phyloP scores from a whole-genome alignment of 1,140 invertebrate species.

The Drosophila virilis region DNA sequence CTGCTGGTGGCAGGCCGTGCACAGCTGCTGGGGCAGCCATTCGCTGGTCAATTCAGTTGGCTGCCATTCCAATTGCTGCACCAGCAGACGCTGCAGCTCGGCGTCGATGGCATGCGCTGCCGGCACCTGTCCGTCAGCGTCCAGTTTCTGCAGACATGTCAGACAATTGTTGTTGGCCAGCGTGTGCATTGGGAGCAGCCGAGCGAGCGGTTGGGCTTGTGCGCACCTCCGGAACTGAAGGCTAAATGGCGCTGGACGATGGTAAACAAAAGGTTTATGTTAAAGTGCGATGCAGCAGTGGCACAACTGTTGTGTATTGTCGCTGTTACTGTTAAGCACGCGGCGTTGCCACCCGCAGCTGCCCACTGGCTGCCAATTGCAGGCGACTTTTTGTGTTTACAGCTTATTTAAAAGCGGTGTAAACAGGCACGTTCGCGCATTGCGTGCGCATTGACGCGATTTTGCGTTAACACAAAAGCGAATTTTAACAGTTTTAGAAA shows the following conservation, averaged over 20 bases:
- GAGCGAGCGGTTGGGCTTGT: not conserved
- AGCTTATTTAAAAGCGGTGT: not conserved
- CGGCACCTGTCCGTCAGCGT: constrained; percentile 5
- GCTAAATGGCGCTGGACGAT: not conserved
- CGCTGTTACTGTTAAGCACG: constrained; percentile 5
- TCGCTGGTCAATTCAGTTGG: constrained; percentile 14
- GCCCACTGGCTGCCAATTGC: not conserved
- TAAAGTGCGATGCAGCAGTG: not conserved
- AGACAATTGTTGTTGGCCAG: constrained; percentile 41
- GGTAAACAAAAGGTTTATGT: constrained; percentile 18
- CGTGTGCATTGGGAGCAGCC: constrained; percentile 11
- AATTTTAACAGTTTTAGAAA: too few relatives aligned
- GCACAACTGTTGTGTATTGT: constrained; percentile 8
- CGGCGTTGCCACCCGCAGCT: constrained; percentile 11
- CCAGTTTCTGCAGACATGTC: constrained; percentile 56
- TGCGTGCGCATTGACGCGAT: too few relatives aligned
- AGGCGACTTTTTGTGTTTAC: not conserved
- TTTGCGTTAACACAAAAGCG: too few relatives aligned
- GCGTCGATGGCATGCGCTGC: constrained; percentile 6
- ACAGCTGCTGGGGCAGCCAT: constrained; percentile 45
- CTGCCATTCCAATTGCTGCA: constrained; percentile 18
- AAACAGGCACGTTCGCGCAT: too few relatives aligned
- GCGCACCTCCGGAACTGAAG: not conserved
- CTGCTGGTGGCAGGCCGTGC: constrained; percentile 31
- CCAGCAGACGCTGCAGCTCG: constrained; percentile 36